phyloP scores from a whole-genome alignment of 1,140 invertebrate species.

The Drosophila ogumai region DNA sequence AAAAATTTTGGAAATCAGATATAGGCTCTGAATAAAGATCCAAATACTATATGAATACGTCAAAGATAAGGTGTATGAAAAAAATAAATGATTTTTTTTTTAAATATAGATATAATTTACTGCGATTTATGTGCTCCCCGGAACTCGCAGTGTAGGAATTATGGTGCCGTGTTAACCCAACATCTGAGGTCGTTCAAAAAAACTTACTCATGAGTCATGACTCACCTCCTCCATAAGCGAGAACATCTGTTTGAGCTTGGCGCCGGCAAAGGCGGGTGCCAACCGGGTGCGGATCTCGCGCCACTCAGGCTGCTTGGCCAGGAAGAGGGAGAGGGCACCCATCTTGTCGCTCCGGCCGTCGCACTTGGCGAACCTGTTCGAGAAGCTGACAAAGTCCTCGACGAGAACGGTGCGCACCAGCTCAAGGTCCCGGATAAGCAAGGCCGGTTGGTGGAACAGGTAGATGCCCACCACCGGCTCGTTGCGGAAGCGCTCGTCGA shows the following conservation, averaged over 20 bases:
- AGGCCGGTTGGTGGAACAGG: constrained; percentile 84
- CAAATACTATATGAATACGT: no score
- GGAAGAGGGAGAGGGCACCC: constrained; percentile 79
- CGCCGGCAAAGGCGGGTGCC: constrained; percentile 86
- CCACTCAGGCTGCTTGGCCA: constrained; percentile 85
- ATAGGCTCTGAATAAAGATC: no score
- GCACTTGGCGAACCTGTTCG: constrained; percentile 76
- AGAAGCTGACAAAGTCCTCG: constrained; percentile 85
- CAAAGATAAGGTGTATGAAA: no score
- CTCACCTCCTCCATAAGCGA: constrained; percentile 85
- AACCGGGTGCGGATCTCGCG: constrained; percentile 86
- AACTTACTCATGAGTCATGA: constrained; percentile 6
- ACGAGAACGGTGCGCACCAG: constrained; percentile 86
- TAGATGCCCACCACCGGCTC: constrained; percentile 85
- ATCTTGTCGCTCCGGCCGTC: constrained; percentile 70
- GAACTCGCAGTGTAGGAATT: background rate
- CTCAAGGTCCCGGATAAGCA: constrained; percentile 86
- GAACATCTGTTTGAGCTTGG: constrained; percentile 87
- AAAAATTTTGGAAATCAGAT: background rate
- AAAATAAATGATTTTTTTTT: no score
- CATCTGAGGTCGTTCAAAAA: background rate
- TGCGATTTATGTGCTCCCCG: no score
- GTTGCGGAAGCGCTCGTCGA: constrained; percentile 66
- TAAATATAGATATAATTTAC: background rate
- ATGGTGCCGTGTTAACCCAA: background rate